These are phyloP conservation scores for Sylvilagus bachmani DNA, from an alignment of 2,113 vertebrate genomes.

Conservation along the genomic window DNA sequence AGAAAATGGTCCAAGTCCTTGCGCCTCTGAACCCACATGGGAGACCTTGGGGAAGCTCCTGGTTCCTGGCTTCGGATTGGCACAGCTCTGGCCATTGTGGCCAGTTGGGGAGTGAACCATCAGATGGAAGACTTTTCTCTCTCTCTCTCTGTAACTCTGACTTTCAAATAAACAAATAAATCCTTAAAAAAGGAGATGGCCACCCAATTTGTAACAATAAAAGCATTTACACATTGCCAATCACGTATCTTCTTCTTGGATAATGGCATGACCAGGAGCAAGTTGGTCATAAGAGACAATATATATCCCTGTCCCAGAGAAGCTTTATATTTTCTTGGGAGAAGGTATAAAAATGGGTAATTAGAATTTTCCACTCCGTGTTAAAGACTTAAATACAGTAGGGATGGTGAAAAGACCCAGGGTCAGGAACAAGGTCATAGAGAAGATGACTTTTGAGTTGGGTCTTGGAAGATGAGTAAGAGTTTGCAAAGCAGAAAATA, in stretches of 20 bases:
- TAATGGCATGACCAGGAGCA: neutral
- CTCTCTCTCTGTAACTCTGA: no score
- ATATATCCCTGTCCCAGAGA: neutral
- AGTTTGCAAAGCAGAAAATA: slow-evolving; percentile 23
- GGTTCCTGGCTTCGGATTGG: no score
- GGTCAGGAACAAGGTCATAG: neutral
- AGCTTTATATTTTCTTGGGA: neutral
- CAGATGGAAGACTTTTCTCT: no score
- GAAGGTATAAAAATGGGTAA: neutral
- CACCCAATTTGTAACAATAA: neutral
- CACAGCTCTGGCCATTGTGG: no score
- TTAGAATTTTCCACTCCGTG: neutral
- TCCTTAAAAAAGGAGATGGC: no score
- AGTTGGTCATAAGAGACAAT: neutral
- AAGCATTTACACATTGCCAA: neutral
- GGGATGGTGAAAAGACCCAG: neutral
- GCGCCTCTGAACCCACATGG: no score
- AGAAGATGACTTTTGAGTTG: slow-evolving; percentile 8
- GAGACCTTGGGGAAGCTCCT: no score
- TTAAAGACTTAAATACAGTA: neutral
- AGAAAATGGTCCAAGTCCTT: no score
- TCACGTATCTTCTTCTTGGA: neutral
- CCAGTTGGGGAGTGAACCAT: no score
- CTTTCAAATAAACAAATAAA: no score
- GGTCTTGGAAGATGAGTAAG: neutral